phyloP scores from a whole-genome alignment of 2,113 vertebrate genomes.

The Aleadryas rufinucha region DNA sequence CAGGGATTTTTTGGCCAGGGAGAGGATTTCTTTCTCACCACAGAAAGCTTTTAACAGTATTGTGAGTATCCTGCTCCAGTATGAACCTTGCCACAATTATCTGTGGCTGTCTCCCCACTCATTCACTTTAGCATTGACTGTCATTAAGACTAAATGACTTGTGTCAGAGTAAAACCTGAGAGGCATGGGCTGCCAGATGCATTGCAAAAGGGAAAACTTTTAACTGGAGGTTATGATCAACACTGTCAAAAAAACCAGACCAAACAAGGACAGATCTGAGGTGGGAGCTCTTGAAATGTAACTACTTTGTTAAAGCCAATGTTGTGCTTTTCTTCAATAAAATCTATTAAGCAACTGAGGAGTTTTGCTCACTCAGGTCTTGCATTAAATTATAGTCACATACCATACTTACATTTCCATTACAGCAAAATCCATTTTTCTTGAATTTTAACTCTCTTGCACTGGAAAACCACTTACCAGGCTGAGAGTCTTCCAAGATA shows the following conservation, averaged over 20 bases:
- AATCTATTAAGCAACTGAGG: neutral
- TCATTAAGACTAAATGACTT: neutral
- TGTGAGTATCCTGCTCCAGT: neutral
- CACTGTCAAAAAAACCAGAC: neutral
- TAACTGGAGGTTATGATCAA: neutral
- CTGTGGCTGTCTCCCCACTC: neutral
- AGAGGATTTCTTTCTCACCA: neutral
- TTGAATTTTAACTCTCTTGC: neutral
- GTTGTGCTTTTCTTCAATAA: neutral
- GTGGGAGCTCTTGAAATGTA: neutral
- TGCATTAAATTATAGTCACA: neutral
- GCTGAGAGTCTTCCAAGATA: slow-evolving; percentile 88
- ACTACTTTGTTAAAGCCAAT: neutral
- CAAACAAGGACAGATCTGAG: neutral
- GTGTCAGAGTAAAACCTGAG: neutral
- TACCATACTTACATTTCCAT: neutral
- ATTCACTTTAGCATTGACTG: neutral
- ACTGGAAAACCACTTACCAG: slow-evolving; percentile 76
- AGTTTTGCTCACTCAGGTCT: neutral
- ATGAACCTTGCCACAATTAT: neutral
- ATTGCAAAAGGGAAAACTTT: neutral
- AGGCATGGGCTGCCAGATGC: neutral
- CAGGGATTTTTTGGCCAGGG: neutral
- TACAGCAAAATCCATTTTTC: neutral
- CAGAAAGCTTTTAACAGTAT: neutral